These are phyloP conservation scores for Lymantria dispar DNA, from an alignment of 2,888 invertebrate species.

Conservation along the genomic window DNA sequence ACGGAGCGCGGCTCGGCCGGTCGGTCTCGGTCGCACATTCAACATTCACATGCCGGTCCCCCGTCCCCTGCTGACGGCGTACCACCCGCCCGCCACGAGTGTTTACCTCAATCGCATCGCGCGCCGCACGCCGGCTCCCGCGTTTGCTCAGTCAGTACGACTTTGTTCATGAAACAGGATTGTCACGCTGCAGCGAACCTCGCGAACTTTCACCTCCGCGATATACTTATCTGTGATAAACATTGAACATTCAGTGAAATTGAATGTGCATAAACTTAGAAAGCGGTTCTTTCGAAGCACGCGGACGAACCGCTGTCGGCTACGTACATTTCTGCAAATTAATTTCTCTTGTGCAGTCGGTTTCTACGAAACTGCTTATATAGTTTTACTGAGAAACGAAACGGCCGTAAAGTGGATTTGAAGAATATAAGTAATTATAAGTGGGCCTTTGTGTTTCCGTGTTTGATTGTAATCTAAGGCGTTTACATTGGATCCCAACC, in stretches of 20 bases:
- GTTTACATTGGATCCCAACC: slow-evolving; percentile 81
- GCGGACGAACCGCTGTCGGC: slow-evolving; percentile 58
- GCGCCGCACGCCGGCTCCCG: slow-evolving; percentile 34
- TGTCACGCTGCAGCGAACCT: slow-evolving; percentile 49
- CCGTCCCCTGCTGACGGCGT: slow-evolving; percentile 29
- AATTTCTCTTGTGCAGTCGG: slow-evolving; percentile 75
- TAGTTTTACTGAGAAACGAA: slow-evolving; percentile 78
- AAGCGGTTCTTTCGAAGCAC: slow-evolving; percentile 64
- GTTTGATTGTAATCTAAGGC: slow-evolving; percentile 58
- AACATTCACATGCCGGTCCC: slow-evolving; percentile 34
- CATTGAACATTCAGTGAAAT: slow-evolving; percentile 69
- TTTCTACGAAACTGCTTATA: slow-evolving; percentile 78
- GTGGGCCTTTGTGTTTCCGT: slow-evolving; percentile 76
- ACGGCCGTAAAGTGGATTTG: slow-evolving; percentile 78
- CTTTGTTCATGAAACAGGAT: slow-evolving; percentile 56
- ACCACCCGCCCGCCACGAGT: slow-evolving; percentile 30
- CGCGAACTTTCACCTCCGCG: slow-evolving; percentile 79
- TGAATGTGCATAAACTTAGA: slow-evolving; percentile 75
- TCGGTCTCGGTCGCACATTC: slow-evolving; percentile 40
- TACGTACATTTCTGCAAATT: slow-evolving; percentile 74
- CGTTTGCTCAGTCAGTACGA: slow-evolving; percentile 53
- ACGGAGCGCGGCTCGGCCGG: slow-evolving; percentile 28
- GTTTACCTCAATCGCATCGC: slow-evolving; percentile 43
- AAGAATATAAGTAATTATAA: slow-evolving; percentile 76
- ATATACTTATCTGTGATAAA: slow-evolving; percentile 76